Evolutionary conservation across 2,888 invertebrate species (phyloP), one percentile per base, ranked within the genome.

Genomic region (Theretra japonica): DNA sequence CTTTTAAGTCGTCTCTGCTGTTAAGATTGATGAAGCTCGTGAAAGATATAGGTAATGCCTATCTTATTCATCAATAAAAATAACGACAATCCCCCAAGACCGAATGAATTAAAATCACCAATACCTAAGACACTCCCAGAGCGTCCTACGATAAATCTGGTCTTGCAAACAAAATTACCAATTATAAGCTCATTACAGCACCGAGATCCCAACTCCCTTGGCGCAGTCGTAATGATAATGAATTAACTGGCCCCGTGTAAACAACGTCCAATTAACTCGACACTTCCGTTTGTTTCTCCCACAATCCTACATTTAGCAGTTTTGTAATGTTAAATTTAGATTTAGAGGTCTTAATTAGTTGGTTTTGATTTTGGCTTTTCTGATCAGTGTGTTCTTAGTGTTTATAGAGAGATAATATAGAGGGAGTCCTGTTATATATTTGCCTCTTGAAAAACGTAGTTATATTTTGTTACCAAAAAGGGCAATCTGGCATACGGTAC

Each of bases 211-310:
- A 23, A 59, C 60, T 53, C 62, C 70, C 72, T 69, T 73, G 73
- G 73, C 74, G 71, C 73, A n/a, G 15, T 25, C 74, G 76, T 84
- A 83, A 86, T 79, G 82, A 82, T 86, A 87, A 88, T 86, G 83
- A 84, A 86, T 87, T 86, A 86, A 87, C 84, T 83, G 79, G 74
- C 71, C 76, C 75, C 72, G 70, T 76, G 85, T 83, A 87, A 86
- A 87, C 87, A 88, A 76, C 76, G 74, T 81, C 80, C 83, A 86
- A 87, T 88, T 86, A 84, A 80, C 77, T 82, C 79, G 77, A 85
- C 81, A 85, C 82, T 83, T 65, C 25, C 21, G 23, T 48, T 65
- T 48, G 65, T 65, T 65, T 48, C 15, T 41, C 21, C 41, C 41
- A n/a, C 53, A 48, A 48, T 60, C 8, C 23, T 65, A 41, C 23